Base-by-base conservation (phyloP, 1,140 invertebrate species). In the Atta texana region DNA sequence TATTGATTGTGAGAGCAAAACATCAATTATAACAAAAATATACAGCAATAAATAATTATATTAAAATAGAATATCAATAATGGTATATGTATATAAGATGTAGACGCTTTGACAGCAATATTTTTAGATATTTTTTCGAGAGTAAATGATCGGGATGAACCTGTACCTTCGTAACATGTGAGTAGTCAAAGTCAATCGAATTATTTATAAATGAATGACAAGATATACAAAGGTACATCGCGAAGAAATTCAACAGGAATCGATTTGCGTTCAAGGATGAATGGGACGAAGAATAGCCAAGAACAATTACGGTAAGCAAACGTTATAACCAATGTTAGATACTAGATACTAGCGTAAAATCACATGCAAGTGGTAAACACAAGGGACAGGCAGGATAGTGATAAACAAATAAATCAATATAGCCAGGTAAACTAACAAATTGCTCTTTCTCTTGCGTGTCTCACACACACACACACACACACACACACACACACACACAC, bases 281-380 rank as follows among this genome's bases (percentile, higher is more conserved):
- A 81, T 78, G 80, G 63, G 89, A 49, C 76, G 44, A 59, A 81
- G 49, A 68, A 84, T 68, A 84, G 76, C 44, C 76, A 74, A 71
- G 71, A 72, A 87, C 74, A 71, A 80, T 69, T 82, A 34, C 34
- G 31, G 39, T 84, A 75, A 84, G 31, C 39, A 61, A 75, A 84
- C 44, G 69, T 84, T 72, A 82, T 74, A 74, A 82, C 49, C 51
- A 31, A 81, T 28, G 68, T 82, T 61, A 51, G 18, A 59, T 34
- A 57, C 55, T 34, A 61, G n/a, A 84, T 59, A 31, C 39, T 64
- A 21, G 34, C 51, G 16, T 28, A 74, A 74, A 74, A 55, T 18
- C 66, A 18, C 39, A 49, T 49, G 18, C 39, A 75, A 75, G 55
- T 39, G 14, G 28, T 66, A 66, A 49, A 64, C 24, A 55, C 24